Conservation (phyloP, 2,113 vertebrate species). For the Oophaga pumilio region DNA sequence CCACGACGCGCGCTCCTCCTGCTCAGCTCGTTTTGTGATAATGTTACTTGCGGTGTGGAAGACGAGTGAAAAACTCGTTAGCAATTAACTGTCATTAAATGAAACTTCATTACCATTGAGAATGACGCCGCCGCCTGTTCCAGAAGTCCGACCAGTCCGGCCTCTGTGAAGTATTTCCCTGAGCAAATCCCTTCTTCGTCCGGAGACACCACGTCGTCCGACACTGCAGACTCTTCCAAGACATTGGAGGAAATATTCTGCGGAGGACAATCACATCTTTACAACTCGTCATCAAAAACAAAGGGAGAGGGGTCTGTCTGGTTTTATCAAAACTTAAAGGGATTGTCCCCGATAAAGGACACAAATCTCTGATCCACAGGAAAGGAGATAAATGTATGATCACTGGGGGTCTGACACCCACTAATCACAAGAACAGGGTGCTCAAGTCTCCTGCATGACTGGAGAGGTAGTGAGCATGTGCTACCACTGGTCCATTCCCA, state of each 20-base stretch:
- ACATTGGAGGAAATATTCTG: constrained; percentile 98
- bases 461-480: no score
- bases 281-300: no score
- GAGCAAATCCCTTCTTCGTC: constrained; percentile 99
- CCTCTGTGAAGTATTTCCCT: constrained; percentile 97
- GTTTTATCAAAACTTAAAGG: no score
- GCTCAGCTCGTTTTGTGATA: not conserved
- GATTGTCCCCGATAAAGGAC: no score
- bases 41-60: not conserved
- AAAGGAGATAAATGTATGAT: no score
- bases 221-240: constrained; percentile 96
- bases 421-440: no score
- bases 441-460: no score
- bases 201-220: constrained; percentile 96
- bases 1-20: not conserved
- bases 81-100: not conserved
- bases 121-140: constrained; percentile 96
- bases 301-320: no score
- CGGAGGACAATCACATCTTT: not conserved
- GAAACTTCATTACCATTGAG: constrained; percentile 85
- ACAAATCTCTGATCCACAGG: no score
- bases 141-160: constrained; percentile 93
- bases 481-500: no score
- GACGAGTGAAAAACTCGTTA: not conserved
- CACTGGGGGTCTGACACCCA: no score